Evolutionary conservation across 1,140 invertebrate genomes (phyloP), one percentile per base, ranked within the genome.

Genomic region (Brachionus rotundiformis): DNA sequence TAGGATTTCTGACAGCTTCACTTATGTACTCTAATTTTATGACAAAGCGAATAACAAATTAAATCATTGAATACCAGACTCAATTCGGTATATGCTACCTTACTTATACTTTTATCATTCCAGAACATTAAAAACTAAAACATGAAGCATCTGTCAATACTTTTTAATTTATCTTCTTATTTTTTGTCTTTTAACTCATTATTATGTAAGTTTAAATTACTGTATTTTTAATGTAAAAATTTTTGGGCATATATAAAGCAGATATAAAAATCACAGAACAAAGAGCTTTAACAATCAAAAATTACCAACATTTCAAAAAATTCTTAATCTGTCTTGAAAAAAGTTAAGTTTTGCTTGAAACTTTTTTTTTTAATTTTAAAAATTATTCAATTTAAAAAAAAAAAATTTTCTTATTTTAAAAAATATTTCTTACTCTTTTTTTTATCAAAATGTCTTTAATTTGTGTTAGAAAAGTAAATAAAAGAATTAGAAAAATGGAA

Each of bases 231-330:
- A 49, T 49, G 0, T 49, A n/a, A 49, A 49, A 49, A 49, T n/a
- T 19, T 49, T 49, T 49, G 44, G n/a, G 44, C 44, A 49, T 19
- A 49, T n/a, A 49, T 49, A 19, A 23, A 49, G n/a, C 44, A n/a
- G 44, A 49, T 19, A 49, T 4, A 49, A 49, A 49, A 49, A 49
- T 49, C 44, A 49, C 44, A 23, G 16, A 49, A 49, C 13, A 49
- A 49, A 49, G 16, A 49, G n/a, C n/a, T n/a, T 49, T 49, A 49
- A 49, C 44, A 49, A n/a, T 49, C 44, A 49, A 49, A 49, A 49
- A 49, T 49, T 49, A 49, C 16, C 1, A 49, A 23, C 16, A 23
- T 49, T 49, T 49, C 16, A 2, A 49, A 49, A n/a, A 49, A 2
- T 49, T 49, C 44, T 19, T 49, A 11, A 49, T 49, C 44, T 49